Conservation (phyloP, 2,888 invertebrate species). For the Tenodera sinensis region DNA sequence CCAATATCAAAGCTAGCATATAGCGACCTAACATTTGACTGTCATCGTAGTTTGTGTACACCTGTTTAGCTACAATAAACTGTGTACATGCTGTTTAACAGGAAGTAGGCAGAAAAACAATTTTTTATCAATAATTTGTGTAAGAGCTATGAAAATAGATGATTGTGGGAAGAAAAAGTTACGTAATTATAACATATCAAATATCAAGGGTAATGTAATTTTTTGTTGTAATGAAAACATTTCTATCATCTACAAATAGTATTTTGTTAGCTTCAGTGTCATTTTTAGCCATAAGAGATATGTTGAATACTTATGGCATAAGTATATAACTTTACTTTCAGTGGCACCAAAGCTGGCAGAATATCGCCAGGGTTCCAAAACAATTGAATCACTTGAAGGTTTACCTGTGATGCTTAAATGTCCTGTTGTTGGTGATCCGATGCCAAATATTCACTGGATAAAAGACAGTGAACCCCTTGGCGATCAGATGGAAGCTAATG, state of each 20-base stretch:
- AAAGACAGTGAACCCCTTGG: conserved; percentile 49
- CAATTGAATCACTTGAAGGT: conserved; percentile 44
- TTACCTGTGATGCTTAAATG: conserved; percentile 51
- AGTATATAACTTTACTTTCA: conserved; percentile 38
- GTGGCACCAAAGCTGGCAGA: conserved; percentile 49
- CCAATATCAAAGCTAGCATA: no score
- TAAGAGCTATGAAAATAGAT: no score
- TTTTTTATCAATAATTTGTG: no score
- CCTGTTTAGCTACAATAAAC: no score
- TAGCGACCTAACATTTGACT: no score
- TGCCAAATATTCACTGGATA: conserved; percentile 57
- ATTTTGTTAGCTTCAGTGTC: background rate
- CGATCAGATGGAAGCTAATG: conserved; percentile 36
- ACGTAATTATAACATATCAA: no score
- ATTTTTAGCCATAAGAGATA: background rate
- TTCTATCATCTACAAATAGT: background rate
- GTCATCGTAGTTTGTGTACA: no score
- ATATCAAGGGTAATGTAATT: no score
- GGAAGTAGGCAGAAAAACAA: no score
- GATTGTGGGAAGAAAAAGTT: no score
- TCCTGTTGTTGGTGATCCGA: conserved; percentile 55
- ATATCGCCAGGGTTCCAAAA: conserved; percentile 14
- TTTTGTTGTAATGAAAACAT: no score
- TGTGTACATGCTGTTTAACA: no score
- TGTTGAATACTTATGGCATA: background rate